Evolutionary conservation across 2,797 vertebrate species (phyloP).

Genomic region (Phoxinus dragarum): DNA sequence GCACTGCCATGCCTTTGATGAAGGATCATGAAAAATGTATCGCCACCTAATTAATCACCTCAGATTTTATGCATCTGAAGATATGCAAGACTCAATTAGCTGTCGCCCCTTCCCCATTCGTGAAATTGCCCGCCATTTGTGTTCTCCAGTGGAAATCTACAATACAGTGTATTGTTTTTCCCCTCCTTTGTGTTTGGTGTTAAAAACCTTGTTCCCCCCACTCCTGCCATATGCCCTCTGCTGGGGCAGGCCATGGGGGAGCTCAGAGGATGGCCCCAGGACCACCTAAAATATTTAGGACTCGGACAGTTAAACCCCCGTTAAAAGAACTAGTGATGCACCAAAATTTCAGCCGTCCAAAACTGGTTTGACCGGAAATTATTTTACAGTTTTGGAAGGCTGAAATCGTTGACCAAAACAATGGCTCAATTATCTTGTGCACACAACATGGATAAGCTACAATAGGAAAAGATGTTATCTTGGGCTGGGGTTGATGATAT

Average conservation of each 20-base stretch:
- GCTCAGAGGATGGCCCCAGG: neutral
- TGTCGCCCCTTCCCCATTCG: neutral
- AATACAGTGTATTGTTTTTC: neutral
- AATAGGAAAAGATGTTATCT: neutral
- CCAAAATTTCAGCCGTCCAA: neutral
- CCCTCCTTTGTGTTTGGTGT: neutral
- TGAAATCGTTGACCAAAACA: neutral
- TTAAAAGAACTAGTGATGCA: neutral
- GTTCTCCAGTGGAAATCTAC: neutral
- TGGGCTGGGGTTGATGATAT: neutral
- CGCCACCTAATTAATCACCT: conserved; percentile 11
- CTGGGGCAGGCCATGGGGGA: conserved; percentile 10
- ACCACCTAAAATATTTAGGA: conserved; percentile 20
- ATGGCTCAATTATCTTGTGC: neutral
- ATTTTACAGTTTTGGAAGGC: neutral
- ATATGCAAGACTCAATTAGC: neutral
- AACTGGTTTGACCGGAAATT: neutral
- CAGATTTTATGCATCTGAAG: conserved; percentile 1
- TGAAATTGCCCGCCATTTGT: neutral
- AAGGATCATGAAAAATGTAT: conserved; percentile 46
- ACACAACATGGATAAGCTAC: neutral
- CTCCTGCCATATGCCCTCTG: neutral
- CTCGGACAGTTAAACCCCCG: neutral
- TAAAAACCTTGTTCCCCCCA: neutral
- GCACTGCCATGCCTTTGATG: neutral